Base-by-base conservation (phyloP, 2,888 invertebrate genomes). In the Leucoma salicis region DNA sequence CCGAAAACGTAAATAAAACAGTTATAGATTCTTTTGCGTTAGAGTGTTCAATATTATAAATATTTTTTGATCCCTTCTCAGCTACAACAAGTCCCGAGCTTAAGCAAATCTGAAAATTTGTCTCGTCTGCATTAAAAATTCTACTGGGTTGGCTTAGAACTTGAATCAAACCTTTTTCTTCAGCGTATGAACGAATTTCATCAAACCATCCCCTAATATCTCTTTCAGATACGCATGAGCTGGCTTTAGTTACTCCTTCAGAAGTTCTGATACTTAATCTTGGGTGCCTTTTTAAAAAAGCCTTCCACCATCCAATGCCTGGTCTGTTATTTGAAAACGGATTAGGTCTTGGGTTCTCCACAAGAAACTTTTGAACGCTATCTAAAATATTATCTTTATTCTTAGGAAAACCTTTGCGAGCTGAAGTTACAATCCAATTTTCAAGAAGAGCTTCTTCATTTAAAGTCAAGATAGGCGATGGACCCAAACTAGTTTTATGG, bases 151-250 rank as follows among this genome's bases (percentile, higher is more conserved):
- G n/a, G n/a, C n/a, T n/a, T 4, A 25, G n/a, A 25, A 25, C n/a
- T 2, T 7, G 2, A 25, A n/a, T 42, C 2, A 50, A 44, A 4
- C 50, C 42, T 37, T 40, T 33, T 31, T 35, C 21, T 31, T 29
- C 34, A 21, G 29, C 18, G 3, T 48, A 47, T 14, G 46, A 46
- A 47, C 14, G 33, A 6, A 67, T 57, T 48, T 64, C 54, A 16
- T n/a, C 18, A 44, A 69, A 70, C 65, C 67, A 70, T 39, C 58
- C 58, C 39, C 49, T n/a, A n/a, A 66, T 63, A 38, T 69, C 52
- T 6, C 15, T 37, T 53, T 72, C 67, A 31, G 60, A 57, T 8
- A 69, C 64, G 48, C 41, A 60, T 46, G 39, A 37, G n/a, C n/a
- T n/a, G n/a, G n/a, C n/a, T n/a, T n/a, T n/a, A n/a, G n/a, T n/a